Base-by-base conservation (phyloP, 2,888 invertebrate species). In the Ornithoptera alexandrae region DNA sequence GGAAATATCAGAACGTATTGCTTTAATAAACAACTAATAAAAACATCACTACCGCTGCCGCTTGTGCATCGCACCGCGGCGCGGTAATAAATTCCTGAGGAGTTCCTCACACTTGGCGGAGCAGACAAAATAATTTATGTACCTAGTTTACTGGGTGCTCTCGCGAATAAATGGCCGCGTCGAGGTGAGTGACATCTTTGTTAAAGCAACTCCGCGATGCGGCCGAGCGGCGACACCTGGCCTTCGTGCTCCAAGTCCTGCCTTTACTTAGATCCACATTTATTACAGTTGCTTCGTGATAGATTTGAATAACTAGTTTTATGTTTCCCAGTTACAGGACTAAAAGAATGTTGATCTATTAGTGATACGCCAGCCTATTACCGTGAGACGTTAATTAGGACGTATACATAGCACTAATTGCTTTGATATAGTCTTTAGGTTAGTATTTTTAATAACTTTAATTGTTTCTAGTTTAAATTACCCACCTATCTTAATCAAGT, bases 51-150 rank as follows among this genome's bases (percentile, higher is more conserved):
- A 42, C 67, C 82, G 83, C 80, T 74, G 3, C 24, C 75, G 73
- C 77, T 72, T 73, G 15, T 73, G 53, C 57, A 72, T 78, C 76
- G 65, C n/a, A 67, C 78, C 76, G 65, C 53, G 76, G 73, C 81
- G 77, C 81, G 83, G 87, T 89, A 89, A 91, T 91, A 90, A 89
- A 91, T 91, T 87, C 83, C 83, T 86, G 80, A 82, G 85, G 87
- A 90, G 90, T 90, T 90, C 85, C 89, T 87, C 87, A 88, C 90
- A 88, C 90, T 89, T 86, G 85, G 87, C 81, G 85, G 82, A 84
- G 89, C 89, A 89, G 90, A 89, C 90, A 89, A 90, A 91, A 91
- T 91, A 90, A 91, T 91, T 89, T 91, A 91, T 90, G 90, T 90
- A 84, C 88, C 89, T 91, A 91, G 90, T 91, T 91, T 91, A 90